Evolutionary conservation across 2,888 invertebrate genomes (phyloP), one percentile per base, ranked within the genome.

Genomic region (Venustoraphidia nigricollis): DNA sequence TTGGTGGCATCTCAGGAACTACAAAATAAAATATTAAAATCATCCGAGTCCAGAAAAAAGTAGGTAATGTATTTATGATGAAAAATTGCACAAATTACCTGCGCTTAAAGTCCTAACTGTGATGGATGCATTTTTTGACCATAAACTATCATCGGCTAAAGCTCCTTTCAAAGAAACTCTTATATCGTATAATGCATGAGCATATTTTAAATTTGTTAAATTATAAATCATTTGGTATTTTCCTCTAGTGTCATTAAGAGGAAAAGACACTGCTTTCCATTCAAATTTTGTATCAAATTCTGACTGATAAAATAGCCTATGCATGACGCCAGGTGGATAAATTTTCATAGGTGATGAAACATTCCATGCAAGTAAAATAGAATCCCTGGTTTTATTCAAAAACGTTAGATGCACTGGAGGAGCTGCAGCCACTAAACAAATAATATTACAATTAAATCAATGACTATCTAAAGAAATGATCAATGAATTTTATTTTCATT

Each of bases 101-200:
- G 60, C 59, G 39, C 73, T 71, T 13, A 60, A 66, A 4, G 89
- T 89, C 53, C 73, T 70, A 54, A 82, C 75, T 2, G 75, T 67
- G 44, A 71, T 62, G 37, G 70, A 72, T 41, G 75, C 73, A 52
- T 78, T 79, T 45, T 77, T 66, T 39, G 89, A 88, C 87, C 87
- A 89, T 64, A 76, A 70, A 9, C 65, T 70, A 50, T 78, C 76
- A 34, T 73, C 74, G 5, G 65, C 62, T 14, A 66, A 60, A 2
- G 69, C 67, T 13, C 81, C 75, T 59, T 75, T 77, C 49, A 82
- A 74, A 50, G 77, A 78, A 46, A 88, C 78, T 53, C 84, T 70
- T 1, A 88, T 74, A 54, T 83, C 81, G 67, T 86, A 89, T 45
- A 75, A 70, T 53, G 76, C 72, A 59, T 83, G 75, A 1, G 84